Conservation (phyloP, 2,113 vertebrate species). For the Apus apus region DNA sequence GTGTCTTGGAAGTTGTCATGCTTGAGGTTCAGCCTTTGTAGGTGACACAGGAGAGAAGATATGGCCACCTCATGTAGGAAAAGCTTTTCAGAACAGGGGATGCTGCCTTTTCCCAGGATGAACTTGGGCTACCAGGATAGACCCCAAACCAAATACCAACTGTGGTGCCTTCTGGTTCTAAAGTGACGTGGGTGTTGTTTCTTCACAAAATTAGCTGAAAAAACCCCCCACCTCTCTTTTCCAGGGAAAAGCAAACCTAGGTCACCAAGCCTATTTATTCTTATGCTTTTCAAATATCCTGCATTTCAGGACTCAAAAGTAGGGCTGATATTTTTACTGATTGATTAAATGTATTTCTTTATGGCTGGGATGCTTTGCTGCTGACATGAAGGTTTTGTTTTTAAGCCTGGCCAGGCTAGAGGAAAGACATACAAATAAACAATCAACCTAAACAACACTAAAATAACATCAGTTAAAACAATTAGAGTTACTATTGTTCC, state of each 20-base stretch:
- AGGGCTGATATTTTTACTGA: background rate
- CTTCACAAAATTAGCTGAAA: background rate
- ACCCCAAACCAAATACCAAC: background rate
- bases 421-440: slow-evolving; percentile 82
- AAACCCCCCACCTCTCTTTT: background rate
- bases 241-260: background rate
- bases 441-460: slow-evolving; percentile 78
- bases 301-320: background rate
- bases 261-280: background rate
- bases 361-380: background rate
- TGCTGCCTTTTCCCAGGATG: background rate
- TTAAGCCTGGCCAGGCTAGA: slow-evolving; percentile 62
- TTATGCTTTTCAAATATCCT: background rate
- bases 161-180: background rate
- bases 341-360: slow-evolving; percentile 39
- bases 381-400: slow-evolving; percentile 37
- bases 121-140: background rate
- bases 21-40: background rate
- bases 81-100: background rate
- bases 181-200: background rate
- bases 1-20: background rate
- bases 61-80: rapidly evolving
- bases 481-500: slow-evolving; percentile 80
- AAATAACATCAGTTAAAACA: slow-evolving; percentile 83
- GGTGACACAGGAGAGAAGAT: rapidly evolving